These are phyloP conservation scores for Peromyscus attwateri DNA, from an alignment of 2,797 vertebrate genomes.

Conservation along the genomic window DNA sequence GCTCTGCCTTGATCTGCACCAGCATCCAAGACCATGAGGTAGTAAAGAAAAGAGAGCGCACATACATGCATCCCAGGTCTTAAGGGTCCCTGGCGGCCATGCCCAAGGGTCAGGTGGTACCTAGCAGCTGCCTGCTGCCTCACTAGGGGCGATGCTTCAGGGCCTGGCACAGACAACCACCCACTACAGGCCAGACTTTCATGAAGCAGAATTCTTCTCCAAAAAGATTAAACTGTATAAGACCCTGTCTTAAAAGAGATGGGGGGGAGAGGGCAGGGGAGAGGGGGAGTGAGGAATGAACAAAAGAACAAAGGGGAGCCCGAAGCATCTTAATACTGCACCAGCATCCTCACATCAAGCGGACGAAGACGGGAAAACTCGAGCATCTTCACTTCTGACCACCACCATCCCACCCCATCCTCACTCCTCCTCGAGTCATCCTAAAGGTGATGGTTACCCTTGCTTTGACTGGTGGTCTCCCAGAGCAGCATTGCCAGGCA, in stretches of 20 bases:
- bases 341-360: background rate
- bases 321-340: too few species aligned
- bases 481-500: background rate
- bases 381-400: background rate
- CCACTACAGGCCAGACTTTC: background rate
- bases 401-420: background rate
- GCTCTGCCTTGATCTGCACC: too few species aligned
- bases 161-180: too few species aligned
- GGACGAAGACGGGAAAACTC: background rate
- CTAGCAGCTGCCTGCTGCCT: too few species aligned
- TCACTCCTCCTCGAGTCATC: background rate
- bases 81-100: too few species aligned
- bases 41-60: too few species aligned
- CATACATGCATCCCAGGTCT: too few species aligned
- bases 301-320: background rate
- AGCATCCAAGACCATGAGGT: too few species aligned
- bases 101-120: too few species aligned
- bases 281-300: background rate
- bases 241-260: background rate
- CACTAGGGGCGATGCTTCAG: too few species aligned
- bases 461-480: background rate
- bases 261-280: background rate
- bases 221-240: background rate
- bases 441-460: background rate
- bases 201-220: background rate